Evolutionary conservation across 2,113 vertebrate species (phyloP).

Genomic region (Coracopsis vasa): DNA sequence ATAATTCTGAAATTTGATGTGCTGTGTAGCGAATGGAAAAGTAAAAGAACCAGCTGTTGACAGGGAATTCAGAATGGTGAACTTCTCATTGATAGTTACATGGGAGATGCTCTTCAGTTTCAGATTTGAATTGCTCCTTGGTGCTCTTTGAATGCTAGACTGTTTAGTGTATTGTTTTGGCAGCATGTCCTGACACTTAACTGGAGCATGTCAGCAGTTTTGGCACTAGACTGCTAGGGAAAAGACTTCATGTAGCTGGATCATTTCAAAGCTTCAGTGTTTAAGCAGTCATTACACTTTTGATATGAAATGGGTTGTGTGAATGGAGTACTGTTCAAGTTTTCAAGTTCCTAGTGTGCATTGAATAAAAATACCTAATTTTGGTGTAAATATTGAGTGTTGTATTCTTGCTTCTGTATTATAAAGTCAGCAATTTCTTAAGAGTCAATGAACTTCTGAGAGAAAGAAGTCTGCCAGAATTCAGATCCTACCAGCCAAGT

Average conservation of each 20-base stretch:
- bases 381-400: not conserved
- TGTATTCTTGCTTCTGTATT: not conserved
- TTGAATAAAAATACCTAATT: not conserved
- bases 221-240: not conserved
- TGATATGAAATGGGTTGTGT: not conserved
- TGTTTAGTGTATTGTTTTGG: constrained; percentile 25
- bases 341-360: not conserved
- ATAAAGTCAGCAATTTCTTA: not conserved
- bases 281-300: not conserved
- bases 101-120: not conserved
- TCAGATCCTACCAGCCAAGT: not conserved
- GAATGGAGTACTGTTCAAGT: not conserved
- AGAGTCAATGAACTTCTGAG: not conserved
- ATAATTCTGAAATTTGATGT: not conserved
- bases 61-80: not conserved
- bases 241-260: not conserved
- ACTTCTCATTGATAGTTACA: not conserved
- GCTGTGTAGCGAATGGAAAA: not conserved
- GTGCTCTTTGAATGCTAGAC: not conserved
- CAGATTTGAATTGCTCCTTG: not conserved
- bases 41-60: not conserved
- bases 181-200: not conserved
- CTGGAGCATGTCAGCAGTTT: not conserved
- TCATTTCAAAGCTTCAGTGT: not conserved
- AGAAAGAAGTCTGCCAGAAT: not conserved